These are phyloP conservation scores for Scomber scombrus DNA, from an alignment of 2,113 vertebrate genomes.

Conservation along the genomic window DNA sequence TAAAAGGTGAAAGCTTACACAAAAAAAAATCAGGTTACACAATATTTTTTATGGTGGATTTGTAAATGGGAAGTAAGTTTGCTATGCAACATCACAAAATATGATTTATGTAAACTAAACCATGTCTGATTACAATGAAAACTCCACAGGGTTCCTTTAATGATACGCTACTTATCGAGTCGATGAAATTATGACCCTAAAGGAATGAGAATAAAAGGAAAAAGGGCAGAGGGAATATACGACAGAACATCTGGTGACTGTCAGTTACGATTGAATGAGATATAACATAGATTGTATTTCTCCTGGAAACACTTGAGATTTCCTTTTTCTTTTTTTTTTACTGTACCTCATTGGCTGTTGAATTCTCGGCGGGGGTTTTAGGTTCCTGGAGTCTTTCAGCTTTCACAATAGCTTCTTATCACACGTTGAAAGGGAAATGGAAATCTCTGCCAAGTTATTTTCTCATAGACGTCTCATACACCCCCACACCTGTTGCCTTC, in stretches of 20 bases:
- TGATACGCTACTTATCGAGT: background rate
- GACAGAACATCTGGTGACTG: slow-evolving; percentile 43
- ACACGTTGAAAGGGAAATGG: slow-evolving; percentile 11
- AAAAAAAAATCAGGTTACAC: too few species aligned
- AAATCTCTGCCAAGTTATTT: slow-evolving; percentile 35
- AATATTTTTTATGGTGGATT: too few species aligned
- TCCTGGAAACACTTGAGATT: slow-evolving; percentile 12
- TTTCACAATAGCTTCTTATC: slow-evolving; percentile 30
- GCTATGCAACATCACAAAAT: too few species aligned
- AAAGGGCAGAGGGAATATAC: background rate
- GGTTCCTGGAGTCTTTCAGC: slow-evolving; percentile 42
- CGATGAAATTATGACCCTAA: slow-evolving; percentile 3
- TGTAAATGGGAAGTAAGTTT: too few species aligned
- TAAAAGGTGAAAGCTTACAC: too few species aligned
- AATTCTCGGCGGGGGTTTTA: slow-evolving; percentile 41
- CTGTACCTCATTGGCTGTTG: slow-evolving; percentile 40
- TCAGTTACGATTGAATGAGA: background rate
- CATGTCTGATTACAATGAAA: background rate
- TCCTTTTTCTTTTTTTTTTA: background rate
- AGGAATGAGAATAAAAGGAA: background rate
- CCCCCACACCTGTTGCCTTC: slow-evolving; percentile 50
- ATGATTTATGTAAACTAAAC: background rate
- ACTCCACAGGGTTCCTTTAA: accelerated
- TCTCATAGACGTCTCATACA: slow-evolving; percentile 1
- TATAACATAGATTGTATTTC: slow-evolving; percentile 8